Evolutionary conservation across 2,888 invertebrate genomes (phyloP), one percentile per base, ranked within the genome.

Genomic region (Diadegma fenestrale): DNA sequence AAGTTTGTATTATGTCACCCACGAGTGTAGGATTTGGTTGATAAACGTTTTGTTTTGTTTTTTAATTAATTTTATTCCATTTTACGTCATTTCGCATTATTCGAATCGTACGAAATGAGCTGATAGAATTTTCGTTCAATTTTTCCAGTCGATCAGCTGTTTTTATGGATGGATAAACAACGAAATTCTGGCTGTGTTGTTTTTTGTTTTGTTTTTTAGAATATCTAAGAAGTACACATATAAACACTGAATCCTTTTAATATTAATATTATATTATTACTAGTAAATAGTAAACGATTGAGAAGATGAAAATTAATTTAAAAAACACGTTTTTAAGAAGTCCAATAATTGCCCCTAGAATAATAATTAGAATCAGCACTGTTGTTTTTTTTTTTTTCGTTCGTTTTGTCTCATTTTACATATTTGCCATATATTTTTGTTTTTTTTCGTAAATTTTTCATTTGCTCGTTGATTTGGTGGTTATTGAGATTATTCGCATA

Each of bases 161-260:
- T 73, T 73, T 83, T 68, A 63, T 64, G 58, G n/a, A 71, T 79
- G 8, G 43, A 22, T 33, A 17, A 48, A 54, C 43, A 37, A 43
- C 51, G 58, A 66, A 37, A 68, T 71, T 64, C 77, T 68, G 58
- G 61, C 71, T 80, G 43, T 45, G 63, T 63, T 41, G 26, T 75
- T 26, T 71, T 37, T 69, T 43, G 48, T 68, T 63, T 71, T 71
- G 19, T 22, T 26, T 66, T 72, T 80, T 63, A 84, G 82, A 45
- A 82, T 76, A 86, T 77, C 87, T 88, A 87, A 78, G 73, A 78
- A 84, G 66, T 82, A 82, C 73, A 81, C 77, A 87, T 83, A 77
- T 83, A 87, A 58, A 73, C 85, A 87, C 84, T 87, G 73, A 87
- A 79, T 86, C 72, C 17, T 54, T 54, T 43, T 45, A 61, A 61